Percentiles rank a stretch among this genome's conserved stretches.
These are phyloP conservation scores for Carcinoscorpius rotundicauda DNA, from an alignment of 1,140 invertebrate genomes.

Conservation along the genomic window DNA sequence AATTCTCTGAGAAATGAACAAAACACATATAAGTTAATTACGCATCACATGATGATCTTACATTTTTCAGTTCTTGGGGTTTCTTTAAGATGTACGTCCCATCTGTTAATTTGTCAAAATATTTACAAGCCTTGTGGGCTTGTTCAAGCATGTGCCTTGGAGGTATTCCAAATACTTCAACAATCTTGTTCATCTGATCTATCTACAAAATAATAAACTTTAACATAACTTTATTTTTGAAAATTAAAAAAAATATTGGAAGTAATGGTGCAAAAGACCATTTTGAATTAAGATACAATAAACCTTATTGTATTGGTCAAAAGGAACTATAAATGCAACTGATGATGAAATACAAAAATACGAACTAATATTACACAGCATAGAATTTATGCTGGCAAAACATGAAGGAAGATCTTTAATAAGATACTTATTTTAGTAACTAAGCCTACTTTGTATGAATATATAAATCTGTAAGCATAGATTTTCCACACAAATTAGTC, in stretches of 20 bases:
- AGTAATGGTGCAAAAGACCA: neutral
- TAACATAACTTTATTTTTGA: too few relatives aligned
- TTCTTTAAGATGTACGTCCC: slow-evolving; percentile 84
- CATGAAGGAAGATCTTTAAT: too few relatives aligned
- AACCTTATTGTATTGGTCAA: neutral
- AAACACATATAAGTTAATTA: too few relatives aligned
- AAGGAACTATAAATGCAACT: too few relatives aligned
- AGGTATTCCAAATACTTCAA: slow-evolving; percentile 96
- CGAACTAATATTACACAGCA: too few relatives aligned
- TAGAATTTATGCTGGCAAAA: too few relatives aligned
- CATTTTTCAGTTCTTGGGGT: slow-evolving; percentile 76
- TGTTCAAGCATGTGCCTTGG: slow-evolving; percentile 87
- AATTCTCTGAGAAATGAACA: too few relatives aligned
- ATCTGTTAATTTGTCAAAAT: slow-evolving; percentile 90
- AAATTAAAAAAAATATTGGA: neutral
- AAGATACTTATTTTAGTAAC: too few relatives aligned
- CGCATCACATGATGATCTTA: slow-evolving; percentile 18
- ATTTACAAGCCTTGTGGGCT: slow-evolving; percentile 92
- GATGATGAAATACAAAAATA: too few relatives aligned
- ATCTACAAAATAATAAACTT: slow-evolving; percentile 41
- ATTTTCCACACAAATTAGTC: too few relatives aligned
- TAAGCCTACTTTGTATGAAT: too few relatives aligned
- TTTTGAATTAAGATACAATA: slow-evolving; percentile 4
- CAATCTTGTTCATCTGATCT: slow-evolving; percentile 99
- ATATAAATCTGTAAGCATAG: too few relatives aligned